Conservation (phyloP, 1,140 invertebrate genomes). For the Nephila pilipes region DNA sequence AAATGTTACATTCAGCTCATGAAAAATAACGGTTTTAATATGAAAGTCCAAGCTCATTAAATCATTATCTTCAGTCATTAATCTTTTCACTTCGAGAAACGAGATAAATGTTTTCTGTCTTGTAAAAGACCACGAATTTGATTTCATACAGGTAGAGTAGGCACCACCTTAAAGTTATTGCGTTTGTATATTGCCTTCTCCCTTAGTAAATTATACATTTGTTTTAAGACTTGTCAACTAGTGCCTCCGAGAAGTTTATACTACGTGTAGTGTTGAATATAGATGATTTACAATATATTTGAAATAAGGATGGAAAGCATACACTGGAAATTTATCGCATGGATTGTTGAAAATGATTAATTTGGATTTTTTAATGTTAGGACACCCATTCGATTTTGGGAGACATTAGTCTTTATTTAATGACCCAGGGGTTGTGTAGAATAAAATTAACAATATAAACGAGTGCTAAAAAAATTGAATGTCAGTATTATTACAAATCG, state of each 20-base stretch:
- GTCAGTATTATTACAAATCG: no score
- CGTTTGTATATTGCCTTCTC: not conserved
- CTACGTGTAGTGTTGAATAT: not conserved
- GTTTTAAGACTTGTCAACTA: slow-evolving; percentile 14
- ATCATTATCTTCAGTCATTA: slow-evolving; percentile 10
- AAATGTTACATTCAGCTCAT: not conserved
- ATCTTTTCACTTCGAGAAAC: not conserved
- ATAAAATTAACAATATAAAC: no score
- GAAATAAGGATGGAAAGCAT: not conserved
- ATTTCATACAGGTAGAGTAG: not conserved
- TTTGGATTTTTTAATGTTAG: not conserved
- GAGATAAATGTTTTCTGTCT: not conserved
- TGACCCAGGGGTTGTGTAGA: not conserved
- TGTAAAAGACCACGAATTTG: not conserved
- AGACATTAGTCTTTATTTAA: not conserved
- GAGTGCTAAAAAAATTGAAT: no score
- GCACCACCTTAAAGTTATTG: not conserved
- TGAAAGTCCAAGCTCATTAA: not conserved
- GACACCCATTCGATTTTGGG: not conserved
- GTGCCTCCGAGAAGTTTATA: not conserved
- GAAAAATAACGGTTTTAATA: slow-evolving; percentile 13
- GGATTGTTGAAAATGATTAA: not conserved
- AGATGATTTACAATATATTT: not conserved
- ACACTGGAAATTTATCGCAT: not conserved
- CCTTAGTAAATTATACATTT: not conserved